Conservation (phyloP, 2,888 invertebrate genomes). For the Diaprepes abbreviatus region DNA sequence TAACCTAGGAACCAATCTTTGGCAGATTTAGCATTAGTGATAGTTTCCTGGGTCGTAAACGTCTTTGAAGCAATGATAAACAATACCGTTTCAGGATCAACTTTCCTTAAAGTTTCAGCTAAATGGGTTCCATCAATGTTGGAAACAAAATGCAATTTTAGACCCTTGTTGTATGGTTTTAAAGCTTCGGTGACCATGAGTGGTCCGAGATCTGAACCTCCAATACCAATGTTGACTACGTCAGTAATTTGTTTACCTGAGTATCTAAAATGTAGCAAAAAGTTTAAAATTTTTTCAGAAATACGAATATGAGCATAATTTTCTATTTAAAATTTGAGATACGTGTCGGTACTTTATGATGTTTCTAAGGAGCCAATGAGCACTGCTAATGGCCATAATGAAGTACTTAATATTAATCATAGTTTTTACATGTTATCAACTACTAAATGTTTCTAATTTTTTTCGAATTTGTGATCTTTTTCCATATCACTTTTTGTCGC, state of each 20-base stretch:
- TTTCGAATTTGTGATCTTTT: too few relatives aligned
- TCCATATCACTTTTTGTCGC: too few relatives aligned
- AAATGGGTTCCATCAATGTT: constrained; percentile 99
- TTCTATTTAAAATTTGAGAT: too few relatives aligned
- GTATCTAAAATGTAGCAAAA: constrained; percentile 69
- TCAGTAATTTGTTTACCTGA: constrained; percentile 96
- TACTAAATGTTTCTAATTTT: too few relatives aligned
- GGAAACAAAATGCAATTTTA: constrained; percentile 95
- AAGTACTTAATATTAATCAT: too few relatives aligned
- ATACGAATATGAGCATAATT: too few relatives aligned
- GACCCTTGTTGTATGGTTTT: constrained; percentile 89
- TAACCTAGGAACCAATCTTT: constrained; percentile 92
- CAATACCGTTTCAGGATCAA: constrained; percentile 93
- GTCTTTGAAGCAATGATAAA: constrained; percentile 99
- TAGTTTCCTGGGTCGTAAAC: constrained; percentile 99
- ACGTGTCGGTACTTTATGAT: too few relatives aligned
- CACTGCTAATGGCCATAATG: too few relatives aligned
- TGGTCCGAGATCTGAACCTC: constrained; percentile 98
- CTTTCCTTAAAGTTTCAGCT: constrained; percentile 90
- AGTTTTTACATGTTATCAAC: too few relatives aligned
- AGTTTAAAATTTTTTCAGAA: too few relatives aligned
- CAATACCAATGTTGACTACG: constrained; percentile 99
- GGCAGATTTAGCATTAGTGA: constrained; percentile 98
- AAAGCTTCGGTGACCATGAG: constrained; percentile 99
- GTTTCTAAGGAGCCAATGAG: too few relatives aligned